Base-by-base conservation (phyloP, 2,888 invertebrate species). In the Yponomeuta malinellus region DNA sequence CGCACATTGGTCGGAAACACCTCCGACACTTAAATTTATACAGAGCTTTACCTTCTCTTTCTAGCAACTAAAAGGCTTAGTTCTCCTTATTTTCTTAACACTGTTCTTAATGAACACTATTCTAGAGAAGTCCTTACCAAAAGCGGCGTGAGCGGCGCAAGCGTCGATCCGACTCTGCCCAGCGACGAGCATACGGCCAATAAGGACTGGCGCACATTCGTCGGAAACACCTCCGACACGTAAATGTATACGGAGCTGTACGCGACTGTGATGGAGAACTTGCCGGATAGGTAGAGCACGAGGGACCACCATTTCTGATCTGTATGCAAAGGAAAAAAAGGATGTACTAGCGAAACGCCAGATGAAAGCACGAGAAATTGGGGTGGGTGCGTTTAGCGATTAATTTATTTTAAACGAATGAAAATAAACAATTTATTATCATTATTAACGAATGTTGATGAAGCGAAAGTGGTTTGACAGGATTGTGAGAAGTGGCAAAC, bases 211-310 rank as follows among this genome's bases (percentile, higher is more conserved):
- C 95, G 85, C 52, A 94, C 88, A 48, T 90, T 93, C 0, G 95
- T 95, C 0, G 95, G 95, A 78, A 95, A 95, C 75, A 95, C 93
- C 82, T 95, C 95, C 29, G 95, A 94, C 1, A 95, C 95, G 79
- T 94, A 94, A 71, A 95, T 93, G 78, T 95, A 95, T 31, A 94
- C 89, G 0, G 94, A 90, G 59, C 94, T 93, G 79, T 95, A 95
- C 0, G 95, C 93, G 4, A 94, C 92, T 0, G 95, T 95, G 73
- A 95, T 94, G 37, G 93, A 94, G 81, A 94, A 94, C 86, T 95
- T 95, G 1, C 95, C 95, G 0, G 93, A 86, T 12, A 95, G 84
- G 77, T 94, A 95, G 29, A 94, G 75, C 1, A 88, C 72, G 37
- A 95, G 82, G 0, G 93, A 92, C 73, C 89, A 78, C 84, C 87